Evolutionary conservation across 2,888 invertebrate genomes (phyloP).

Genomic region (Caenorhabditis virilis): DNA sequence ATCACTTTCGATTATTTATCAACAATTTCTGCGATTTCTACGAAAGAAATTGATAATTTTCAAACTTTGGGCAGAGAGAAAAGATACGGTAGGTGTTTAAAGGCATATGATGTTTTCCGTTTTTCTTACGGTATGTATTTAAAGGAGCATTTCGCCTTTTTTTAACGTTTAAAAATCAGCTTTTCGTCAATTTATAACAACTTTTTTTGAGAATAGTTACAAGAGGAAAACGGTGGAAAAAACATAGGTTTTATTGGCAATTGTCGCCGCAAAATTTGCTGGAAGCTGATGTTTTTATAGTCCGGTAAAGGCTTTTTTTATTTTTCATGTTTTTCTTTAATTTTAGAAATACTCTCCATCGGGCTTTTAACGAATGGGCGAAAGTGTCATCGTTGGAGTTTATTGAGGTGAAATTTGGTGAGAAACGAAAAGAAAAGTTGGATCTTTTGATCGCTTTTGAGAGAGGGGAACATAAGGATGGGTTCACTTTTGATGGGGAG

Average conservation of each 20-base stretch:
- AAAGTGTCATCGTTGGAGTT: conserved; percentile 53
- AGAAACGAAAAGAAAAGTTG: conserved; percentile 7
- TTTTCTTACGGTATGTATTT: background rate
- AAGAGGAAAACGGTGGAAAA: conserved; percentile 42
- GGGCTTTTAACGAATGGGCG: conserved; percentile 64
- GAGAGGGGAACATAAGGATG: conserved; percentile 59
- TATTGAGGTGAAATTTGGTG: conserved; percentile 34
- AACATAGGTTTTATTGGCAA: conserved; percentile 39
- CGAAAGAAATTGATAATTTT: no score
- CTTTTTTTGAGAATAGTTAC: conserved; percentile 39
- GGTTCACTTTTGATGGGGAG: conserved; percentile 63
- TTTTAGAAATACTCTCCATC: conserved; percentile 62
- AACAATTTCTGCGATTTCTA: no score
- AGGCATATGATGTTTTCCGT: background rate
- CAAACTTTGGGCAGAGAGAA: conserved; percentile 3
- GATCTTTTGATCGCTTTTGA: conserved; percentile 61
- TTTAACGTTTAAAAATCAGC: background rate
- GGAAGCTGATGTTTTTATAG: conserved; percentile 44
- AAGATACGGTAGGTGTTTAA: conserved; percentile 31
- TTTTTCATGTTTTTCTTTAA: background rate
- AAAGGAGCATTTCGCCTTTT: background rate
- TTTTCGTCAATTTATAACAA: background rate
- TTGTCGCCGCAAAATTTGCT: conserved; percentile 37
- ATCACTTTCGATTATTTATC: no score
- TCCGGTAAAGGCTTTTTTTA: conserved; percentile 27